Evolutionary conservation across 2,797 vertebrate species (phyloP), one percentile per base, ranked within the genome.

Genomic region (Triplophysa yarkandensis): DNA sequence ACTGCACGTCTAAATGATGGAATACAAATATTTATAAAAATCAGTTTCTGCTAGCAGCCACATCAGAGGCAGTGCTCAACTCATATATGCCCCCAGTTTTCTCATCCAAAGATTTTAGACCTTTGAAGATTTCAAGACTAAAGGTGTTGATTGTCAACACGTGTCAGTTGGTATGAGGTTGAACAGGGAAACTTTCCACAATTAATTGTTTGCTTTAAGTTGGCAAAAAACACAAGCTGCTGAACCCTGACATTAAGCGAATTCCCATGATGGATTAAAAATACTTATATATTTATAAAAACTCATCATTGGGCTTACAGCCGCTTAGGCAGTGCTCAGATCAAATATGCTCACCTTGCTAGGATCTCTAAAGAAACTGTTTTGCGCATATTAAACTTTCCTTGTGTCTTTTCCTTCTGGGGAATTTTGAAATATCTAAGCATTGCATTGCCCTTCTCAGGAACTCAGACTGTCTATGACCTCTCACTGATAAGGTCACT

Each of bases 141-240:
- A 80, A 76, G 50, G 67, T 74, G 73, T 81, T 74, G 76, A 81
- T 71, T 66, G 34, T 74, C 46, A 83, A 76, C 64, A 65, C 55
- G 46, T 39, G 61, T 39, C 54, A 32, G 48, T 64, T 52, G 34
- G 14, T 7, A 11, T 52, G 69, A 78, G 63, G 28, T 48, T 19
- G 34, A 46, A 28, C 39, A 36, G 50, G 65, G 17, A 61, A 78
- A 50, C 36, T 55, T 32, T 46, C 36, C 28, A 54, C 54, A 14
- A 74, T 46, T 43, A 73, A 73, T 58, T 17, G 44, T 13, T 16
- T 30, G 6, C n/a, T n/a, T 23, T 2, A 55, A 32, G 36, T 57
- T 74, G 34, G 57, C 71, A 21, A 54, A 23, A 65, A 34, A 74
- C 19, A 46, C n/a, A n/a, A n/a, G n/a, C n/a, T n/a, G n/a, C n/a